Base-by-base conservation (phyloP, 2,797 vertebrate genomes). In the Alca torda region DNA sequence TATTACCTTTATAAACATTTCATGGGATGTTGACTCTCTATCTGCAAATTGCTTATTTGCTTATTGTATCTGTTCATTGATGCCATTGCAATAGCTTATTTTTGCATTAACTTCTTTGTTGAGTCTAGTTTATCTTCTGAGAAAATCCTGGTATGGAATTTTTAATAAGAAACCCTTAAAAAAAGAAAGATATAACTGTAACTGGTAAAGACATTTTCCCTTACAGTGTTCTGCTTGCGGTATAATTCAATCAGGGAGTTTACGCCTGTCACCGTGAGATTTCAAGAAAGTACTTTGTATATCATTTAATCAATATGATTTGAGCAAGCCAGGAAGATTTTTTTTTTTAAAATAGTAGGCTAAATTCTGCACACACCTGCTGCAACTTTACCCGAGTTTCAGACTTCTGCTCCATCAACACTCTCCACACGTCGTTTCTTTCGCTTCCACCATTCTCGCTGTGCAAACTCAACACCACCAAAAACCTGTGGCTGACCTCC, bases 1-100 rank as follows among this genome's bases (percentile, higher is more conserved):
- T 97, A 97, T 96, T 94, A 95, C 81, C 75, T 96, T 96, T 96
- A 97, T 95, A 97, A 97, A 97, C 89, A 94, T 95, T 97, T 96
- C 95, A 97, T 93, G 92, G 89, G 69, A 94, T 95, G 93, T 92
- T 96, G 92, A 92, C 87, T 96, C 72, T 94, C 60, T 94, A 87
- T 93, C 93, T 93, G 86, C 78, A 97, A 97, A 96, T 93, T 96
- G 88, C 86, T 93, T 95, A 95, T 96, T 96, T 96, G 93, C 56
- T 94, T 94, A 94, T 92, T 93, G 73, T 95, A 85, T 95, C 87
- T 92, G 93, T 19, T 95, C 84, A 89, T 67, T 92, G 84, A 95
- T 92, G 92, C 46, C 78, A 84, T 6, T 91, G 93, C 75, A 96
- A 93, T 92, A 92, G 93, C 82, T 95, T 95, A 92, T 92, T 92